These are phyloP conservation scores for Lepidurus couesii DNA, from an alignment of 1,140 invertebrate species.

Conservation along the genomic window DNA sequence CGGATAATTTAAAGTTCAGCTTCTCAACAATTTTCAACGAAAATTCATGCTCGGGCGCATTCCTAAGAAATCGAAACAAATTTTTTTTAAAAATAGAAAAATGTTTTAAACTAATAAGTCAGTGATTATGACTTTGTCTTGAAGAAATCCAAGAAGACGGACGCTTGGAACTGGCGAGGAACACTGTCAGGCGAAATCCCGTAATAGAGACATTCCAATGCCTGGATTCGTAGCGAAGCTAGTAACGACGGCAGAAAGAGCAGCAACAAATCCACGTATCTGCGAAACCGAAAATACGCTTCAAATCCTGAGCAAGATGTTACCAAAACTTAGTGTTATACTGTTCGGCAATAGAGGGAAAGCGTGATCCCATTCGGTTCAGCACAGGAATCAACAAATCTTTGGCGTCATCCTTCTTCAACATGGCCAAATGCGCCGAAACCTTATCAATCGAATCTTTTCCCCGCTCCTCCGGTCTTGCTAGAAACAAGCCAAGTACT, in stretches of 20 bases:
- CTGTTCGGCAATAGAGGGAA: neutral
- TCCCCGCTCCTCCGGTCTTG: neutral
- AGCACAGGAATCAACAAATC: neutral
- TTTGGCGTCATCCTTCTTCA: neutral
- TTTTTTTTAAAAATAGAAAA: neutral
- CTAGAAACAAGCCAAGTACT: constrained; percentile 8
- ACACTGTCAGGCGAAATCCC: neutral
- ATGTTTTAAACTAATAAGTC: neutral
- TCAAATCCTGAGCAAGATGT: neutral
- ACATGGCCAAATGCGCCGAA: neutral
- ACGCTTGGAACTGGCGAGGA: neutral
- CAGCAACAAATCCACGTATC: neutral
- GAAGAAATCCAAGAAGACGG: neutral
- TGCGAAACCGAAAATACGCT: neutral
- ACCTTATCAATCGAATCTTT: neutral
- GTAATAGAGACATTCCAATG: neutral
- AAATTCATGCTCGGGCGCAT: neutral
- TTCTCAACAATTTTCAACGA: neutral
- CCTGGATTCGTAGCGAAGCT: neutral
- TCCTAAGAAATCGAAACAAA: neutral
- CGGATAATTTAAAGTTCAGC: neutral
- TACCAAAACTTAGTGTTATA: neutral
- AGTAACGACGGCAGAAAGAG: neutral
- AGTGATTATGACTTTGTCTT: neutral
- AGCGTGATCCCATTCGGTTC: neutral